phyloP scores from a whole-genome alignment of 2,797 vertebrate species.

The Helarctos malayanus region DNA sequence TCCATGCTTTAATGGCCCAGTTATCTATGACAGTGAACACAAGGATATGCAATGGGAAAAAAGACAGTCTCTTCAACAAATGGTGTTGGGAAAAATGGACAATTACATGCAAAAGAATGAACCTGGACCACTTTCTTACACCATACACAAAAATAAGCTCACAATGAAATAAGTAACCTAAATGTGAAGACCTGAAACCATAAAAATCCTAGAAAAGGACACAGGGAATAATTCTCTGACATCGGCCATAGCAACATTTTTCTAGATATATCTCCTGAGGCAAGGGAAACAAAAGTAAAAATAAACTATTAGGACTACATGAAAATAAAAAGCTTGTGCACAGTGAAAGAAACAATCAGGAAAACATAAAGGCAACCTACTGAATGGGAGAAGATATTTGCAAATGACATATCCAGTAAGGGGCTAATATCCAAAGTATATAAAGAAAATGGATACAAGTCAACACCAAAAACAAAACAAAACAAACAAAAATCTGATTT shows the following conservation, averaged over 20 bases:
- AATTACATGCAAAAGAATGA: neutral
- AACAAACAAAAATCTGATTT: neutral
- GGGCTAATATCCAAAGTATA: neutral
- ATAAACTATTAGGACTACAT: neutral
- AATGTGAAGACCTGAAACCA: neutral
- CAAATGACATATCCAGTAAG: neutral
- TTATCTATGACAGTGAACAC: neutral
- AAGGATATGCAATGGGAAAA: neutral
- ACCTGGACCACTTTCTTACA: neutral
- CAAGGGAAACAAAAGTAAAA: neutral
- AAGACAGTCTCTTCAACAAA: neutral
- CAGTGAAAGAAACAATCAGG: neutral
- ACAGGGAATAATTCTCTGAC: neutral
- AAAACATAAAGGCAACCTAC: neutral
- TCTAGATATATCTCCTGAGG: neutral
- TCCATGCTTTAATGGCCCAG: neutral
- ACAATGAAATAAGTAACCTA: neutral
- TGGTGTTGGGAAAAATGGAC: neutral
- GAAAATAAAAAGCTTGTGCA: neutral
- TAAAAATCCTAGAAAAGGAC: neutral
- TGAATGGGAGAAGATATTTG: neutral
- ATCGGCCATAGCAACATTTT: neutral
- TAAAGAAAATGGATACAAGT: neutral
- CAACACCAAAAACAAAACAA: neutral
- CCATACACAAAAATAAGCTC: neutral